Base-by-base conservation (phyloP, 2,113 vertebrate genomes). In the Pan paniscus region DNA sequence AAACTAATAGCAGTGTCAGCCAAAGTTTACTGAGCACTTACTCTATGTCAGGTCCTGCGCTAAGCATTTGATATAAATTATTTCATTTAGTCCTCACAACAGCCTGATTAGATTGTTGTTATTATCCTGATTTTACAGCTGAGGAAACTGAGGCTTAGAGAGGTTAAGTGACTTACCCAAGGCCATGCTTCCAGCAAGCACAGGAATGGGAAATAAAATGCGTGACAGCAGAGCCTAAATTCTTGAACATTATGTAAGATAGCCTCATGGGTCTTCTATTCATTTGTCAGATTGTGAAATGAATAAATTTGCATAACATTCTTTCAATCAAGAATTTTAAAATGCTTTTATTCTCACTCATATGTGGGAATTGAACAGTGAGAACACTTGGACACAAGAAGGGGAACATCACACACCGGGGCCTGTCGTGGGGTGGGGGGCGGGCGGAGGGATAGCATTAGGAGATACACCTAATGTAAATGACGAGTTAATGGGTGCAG, bases 21-120 rank as follows among this genome's bases (percentile, higher is more conserved):
- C 59, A 85, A 94, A 90, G 46, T 94, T 57, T 76, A 75, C 9
- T 67, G 46, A 90, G 46, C 3, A 43, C 18, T 81, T 76, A 59
- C 80, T 75, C 57, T 90, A 43, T 68, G 23, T n/a, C 84, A 72
- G 70, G 30, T 27, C n/a, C 48, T 84, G 14, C 64, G 68, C 38
- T 92, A 96, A 84, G 73, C 22, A 82, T 89, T 95, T 90, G 68
- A 73, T 25, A 79, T 79, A 61, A 72, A 50, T 78, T 70, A 55
- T 81, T 55, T 91, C 40, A 84, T 52, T 97, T 50, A 55, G 43
- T 48, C 46, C 40, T 93, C 43, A 83, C 3, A 72, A 89, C 22
- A 67, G 70, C 25, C 32, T 59, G 57, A 80, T 55, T 90, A 32
- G 13, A 80, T 81, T 93, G 16, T 64, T 76, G 18, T 35, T 50